These are phyloP conservation scores for Charadrius vociferus DNA, from an alignment of 2,113 vertebrate species.

Conservation along the genomic window DNA sequence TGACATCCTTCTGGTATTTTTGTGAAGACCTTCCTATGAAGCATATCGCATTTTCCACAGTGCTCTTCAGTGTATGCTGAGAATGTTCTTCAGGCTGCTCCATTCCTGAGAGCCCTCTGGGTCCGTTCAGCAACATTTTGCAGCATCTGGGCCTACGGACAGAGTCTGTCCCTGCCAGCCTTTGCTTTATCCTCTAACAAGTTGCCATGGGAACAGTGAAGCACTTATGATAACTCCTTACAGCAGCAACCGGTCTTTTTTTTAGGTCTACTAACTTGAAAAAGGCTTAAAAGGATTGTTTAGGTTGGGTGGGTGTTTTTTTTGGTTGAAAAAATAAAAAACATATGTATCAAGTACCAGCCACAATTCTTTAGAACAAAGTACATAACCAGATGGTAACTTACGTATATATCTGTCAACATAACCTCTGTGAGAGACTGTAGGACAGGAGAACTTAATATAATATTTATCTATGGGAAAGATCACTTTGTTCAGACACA, in stretches of 20 bases:
- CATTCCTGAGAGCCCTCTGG: background rate
- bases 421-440: background rate
- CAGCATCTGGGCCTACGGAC: background rate
- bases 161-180: background rate
- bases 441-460: background rate
- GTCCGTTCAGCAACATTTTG: background rate
- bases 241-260: background rate
- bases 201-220: constrained; percentile 26
- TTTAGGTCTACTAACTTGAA: background rate
- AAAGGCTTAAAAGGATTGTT: background rate
- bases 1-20: background rate
- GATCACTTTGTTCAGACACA: background rate
- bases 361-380: background rate
- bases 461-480: background rate
- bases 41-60: background rate
- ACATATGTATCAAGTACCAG: background rate
- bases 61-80: background rate
- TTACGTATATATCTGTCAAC: background rate
- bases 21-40: background rate
- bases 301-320: background rate
- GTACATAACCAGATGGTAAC: background rate
- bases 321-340: background rate
- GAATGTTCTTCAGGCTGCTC: background rate
- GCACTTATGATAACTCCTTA: background rate
- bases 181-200: background rate